Evolutionary conservation across 1,140 invertebrate species (phyloP).

Genomic region (Venturia canescens): DNA sequence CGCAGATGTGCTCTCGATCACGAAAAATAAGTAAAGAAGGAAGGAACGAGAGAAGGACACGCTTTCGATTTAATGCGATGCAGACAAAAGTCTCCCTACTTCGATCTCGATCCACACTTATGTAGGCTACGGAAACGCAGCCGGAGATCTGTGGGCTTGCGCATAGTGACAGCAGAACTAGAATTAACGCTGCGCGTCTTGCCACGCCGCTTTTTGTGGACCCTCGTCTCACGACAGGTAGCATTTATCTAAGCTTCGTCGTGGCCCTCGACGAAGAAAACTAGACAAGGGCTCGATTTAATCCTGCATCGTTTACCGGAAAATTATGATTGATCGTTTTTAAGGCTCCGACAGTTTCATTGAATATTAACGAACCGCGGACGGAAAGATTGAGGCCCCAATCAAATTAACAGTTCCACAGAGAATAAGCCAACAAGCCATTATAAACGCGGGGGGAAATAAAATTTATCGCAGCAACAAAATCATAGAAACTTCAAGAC

Average conservation of each 20-base stretch:
- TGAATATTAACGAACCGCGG: too few species aligned
- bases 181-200: neutral
- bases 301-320: neutral
- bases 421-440: too few species aligned
- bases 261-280: neutral
- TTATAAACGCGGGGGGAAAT: too few species aligned
- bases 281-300: neutral
- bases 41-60: neutral
- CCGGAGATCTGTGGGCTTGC: neutral
- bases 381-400: too few species aligned
- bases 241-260: neutral
- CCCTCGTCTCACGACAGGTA: neutral
- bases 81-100: neutral
- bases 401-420: too few species aligned
- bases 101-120: neutral
- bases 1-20: neutral
- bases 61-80: neutral
- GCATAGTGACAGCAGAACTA: slow-evolving; percentile 5
- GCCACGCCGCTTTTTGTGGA: neutral
- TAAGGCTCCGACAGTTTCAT: neutral
- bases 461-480: too few species aligned
- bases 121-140: neutral
- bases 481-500: too few species aligned
- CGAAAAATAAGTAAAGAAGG: neutral
- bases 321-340: slow-evolving; percentile 1